Base-by-base conservation (phyloP, 2,113 vertebrate genomes). In the Thermophis baileyi region DNA sequence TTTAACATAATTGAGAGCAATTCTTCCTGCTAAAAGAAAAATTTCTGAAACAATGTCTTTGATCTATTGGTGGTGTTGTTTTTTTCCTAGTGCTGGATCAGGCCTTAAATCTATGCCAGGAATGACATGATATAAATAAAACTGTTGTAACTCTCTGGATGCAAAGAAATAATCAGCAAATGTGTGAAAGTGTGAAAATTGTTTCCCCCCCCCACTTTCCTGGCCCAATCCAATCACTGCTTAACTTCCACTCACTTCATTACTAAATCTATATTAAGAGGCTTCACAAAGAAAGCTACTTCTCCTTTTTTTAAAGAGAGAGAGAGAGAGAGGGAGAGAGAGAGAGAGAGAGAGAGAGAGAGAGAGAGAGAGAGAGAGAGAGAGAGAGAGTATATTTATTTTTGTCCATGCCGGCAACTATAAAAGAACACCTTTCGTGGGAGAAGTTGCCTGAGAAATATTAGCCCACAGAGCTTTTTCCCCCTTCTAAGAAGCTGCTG, bases 121-220 rank as follows among this genome's bases (percentile, higher is more conserved):
- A 53, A 88, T 89, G 81, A 60, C 35, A 25, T 92, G 81, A 49
- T 90, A 87, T 87, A 92, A 89, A 92, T 87, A 89, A 90, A 90
- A 27, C 35, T 91, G 87, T 14, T 54, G 35, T 47, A 54, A 55
- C 53, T 92, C 14, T 47, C 54, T n/a, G 40, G 51, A 93, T 91
- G 54, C n/a, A 91, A 57, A 93, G 46, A 93, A 88, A 91, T 50
- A 81, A 86, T 53, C 90, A 91, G 93, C 25, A 87, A 47, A 88
- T 47, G 88, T 89, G 93, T 87, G 81, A 91, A 94, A 63, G 87
- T 93, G 90, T 91, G 90, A 92, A 92, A 90, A 94, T 35, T 44
- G 54, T 22, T 4, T 6, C 0, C 1, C 20, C 11, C n/a, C 14
- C 5, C 3, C 88, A 22, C 35, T 53, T n/a, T 89, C 20, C 11